Conservation (phyloP, 2,888 invertebrate genomes). For the Liposcelis brunnea region DNA sequence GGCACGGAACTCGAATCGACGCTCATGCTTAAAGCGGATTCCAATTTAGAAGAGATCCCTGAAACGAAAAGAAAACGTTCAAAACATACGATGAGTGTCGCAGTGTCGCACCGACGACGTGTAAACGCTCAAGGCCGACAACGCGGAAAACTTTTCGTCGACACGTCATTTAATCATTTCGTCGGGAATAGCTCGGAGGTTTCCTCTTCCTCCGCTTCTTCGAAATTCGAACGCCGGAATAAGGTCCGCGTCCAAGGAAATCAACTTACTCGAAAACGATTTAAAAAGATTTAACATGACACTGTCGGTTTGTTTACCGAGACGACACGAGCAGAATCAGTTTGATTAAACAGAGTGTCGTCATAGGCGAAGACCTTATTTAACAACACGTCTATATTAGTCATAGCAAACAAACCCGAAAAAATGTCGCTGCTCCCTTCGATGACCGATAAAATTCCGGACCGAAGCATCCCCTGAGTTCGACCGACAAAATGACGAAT, state of each 20-base stretch:
- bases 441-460: slow-evolving; percentile 30
- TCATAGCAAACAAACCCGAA: slow-evolving; percentile 21
- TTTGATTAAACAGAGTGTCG: no score
- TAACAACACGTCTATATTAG: no score
- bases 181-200: no score
- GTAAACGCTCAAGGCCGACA: no score
- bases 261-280: no score
- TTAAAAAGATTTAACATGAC: no score
- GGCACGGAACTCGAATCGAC: slow-evolving; percentile 15
- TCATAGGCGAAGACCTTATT: not conserved
- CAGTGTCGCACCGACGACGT: no score
- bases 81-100: not conserved
- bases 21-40: slow-evolving; percentile 20
- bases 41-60: slow-evolving; percentile 16
- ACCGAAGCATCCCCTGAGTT: slow-evolving; percentile 29
- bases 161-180: no score
- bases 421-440: slow-evolving; percentile 32
- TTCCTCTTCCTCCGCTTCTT: no score
- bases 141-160: no score
- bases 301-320: not conserved
- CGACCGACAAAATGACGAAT: slow-evolving; percentile 30
- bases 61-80: not conserved
- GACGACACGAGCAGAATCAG: not conserved
- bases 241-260: no score
- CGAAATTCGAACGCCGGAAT: no score